Percentiles rank a stretch among this genome's conserved stretches.
phyloP scores from a whole-genome alignment of 2,113 vertebrate species.

The Lepidothrix coronata region DNA sequence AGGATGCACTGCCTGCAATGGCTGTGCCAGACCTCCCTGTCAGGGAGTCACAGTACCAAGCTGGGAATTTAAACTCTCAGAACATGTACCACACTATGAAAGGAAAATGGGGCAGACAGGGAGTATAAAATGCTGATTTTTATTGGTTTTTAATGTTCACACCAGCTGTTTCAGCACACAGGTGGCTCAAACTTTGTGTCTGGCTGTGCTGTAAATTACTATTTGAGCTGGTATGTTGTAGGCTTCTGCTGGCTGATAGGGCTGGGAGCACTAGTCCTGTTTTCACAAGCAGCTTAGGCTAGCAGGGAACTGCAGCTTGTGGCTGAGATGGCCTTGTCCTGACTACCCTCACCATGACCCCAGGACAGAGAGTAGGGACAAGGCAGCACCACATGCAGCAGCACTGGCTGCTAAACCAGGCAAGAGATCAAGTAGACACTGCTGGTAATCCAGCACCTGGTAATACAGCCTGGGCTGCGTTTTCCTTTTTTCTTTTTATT shows the following conservation, averaged over 20 bases:
- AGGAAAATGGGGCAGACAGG: neutral
- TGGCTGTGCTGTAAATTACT: neutral
- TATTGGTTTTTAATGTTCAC: neutral
- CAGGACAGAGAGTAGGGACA: neutral
- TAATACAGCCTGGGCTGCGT: neutral
- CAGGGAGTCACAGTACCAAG: neutral
- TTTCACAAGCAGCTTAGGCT: neutral
- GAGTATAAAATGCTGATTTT: neutral
- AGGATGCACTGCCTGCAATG: neutral
- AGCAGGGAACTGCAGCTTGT: neutral
- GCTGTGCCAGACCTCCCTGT: neutral
- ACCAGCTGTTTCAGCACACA: neutral
- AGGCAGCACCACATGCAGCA: neutral
- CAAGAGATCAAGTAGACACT: fast-evolving
- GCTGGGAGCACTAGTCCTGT: neutral
- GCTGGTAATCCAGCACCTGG: neutral
- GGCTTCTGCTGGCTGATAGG: neutral
- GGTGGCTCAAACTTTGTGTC: neutral
- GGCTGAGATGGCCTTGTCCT: neutral
- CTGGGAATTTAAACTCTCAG: neutral
- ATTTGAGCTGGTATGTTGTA: neutral
- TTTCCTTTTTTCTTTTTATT: neutral
- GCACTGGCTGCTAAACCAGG: neutral
- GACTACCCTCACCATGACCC: neutral
- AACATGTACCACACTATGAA: neutral